These are phyloP conservation scores for Semibalanus balanoides DNA, from an alignment of 1,140 invertebrate species.

Conservation along the genomic window DNA sequence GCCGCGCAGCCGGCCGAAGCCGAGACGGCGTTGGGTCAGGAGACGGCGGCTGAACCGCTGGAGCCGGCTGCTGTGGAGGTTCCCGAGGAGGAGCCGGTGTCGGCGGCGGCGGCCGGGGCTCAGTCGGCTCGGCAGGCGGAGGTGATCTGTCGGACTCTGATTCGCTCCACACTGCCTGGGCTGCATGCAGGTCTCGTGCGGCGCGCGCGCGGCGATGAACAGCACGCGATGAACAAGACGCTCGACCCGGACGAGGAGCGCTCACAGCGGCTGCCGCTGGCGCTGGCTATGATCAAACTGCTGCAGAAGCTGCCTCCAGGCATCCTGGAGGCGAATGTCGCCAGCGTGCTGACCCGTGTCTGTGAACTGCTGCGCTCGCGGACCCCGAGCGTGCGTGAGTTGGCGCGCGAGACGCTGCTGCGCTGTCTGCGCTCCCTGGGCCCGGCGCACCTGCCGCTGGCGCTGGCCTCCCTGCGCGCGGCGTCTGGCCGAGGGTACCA, in stretches of 20 bases:
- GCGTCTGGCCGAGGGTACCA: background rate
- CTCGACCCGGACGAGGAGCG: background rate
- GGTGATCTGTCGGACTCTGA: background rate
- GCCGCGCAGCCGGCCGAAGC: too few relatives aligned
- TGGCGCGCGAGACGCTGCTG: background rate
- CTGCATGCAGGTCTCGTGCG: background rate
- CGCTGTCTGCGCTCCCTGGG: background rate
- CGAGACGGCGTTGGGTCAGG: too few relatives aligned
- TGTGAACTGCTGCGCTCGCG: background rate
- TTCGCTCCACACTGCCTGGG: background rate
- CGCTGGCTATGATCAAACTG: slow-evolving; percentile 41
- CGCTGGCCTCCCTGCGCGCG: background rate
- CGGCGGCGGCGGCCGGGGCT: too few relatives aligned
- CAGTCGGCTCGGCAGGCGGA: background rate
- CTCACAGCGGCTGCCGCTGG: slow-evolving; percentile 31
- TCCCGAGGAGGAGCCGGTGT: background rate
- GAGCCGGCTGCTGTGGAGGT: background rate
- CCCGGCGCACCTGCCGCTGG: background rate
- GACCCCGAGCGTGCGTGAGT: background rate
- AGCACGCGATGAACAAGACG: background rate
- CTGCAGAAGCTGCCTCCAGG: slow-evolving; percentile 35
- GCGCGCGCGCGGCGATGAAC: background rate
- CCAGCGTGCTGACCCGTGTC: background rate
- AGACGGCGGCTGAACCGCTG: background rate
- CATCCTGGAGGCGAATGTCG: slow-evolving; percentile 20